Conservation (phyloP, 2,797 vertebrate genomes). For the Nyctalus aviator region DNA sequence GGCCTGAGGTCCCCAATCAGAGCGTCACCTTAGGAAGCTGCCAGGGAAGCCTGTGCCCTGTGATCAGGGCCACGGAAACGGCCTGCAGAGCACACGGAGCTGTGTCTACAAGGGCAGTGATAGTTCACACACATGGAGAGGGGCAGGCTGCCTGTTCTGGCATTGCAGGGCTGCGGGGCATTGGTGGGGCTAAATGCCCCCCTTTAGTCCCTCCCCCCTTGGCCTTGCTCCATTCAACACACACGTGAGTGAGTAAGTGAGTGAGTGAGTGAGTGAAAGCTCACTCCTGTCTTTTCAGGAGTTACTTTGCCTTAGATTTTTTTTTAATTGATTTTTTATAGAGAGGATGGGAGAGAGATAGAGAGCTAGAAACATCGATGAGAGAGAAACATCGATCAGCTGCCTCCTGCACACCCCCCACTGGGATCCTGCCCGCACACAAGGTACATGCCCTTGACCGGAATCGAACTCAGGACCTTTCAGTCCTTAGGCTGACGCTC, state of each 20-base stretch:
- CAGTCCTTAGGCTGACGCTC: too few relatives aligned
- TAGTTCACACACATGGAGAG: neutral
- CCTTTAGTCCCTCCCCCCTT: neutral
- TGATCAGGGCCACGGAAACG: rapidly evolving
- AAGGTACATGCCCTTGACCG: too few relatives aligned
- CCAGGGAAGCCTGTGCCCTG: neutral
- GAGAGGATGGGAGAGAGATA: too few relatives aligned
- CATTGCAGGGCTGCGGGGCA: neutral
- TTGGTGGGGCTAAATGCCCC: too few relatives aligned
- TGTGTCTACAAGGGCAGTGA: neutral
- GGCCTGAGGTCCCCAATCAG: neutral
- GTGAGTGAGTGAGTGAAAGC: neutral
- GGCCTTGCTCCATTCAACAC: neutral
- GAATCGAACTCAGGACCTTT: too few relatives aligned
- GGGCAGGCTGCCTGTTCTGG: neutral
- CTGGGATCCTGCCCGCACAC: too few relatives aligned
- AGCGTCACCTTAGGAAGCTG: neutral
- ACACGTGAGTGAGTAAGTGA: neutral
- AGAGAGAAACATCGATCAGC: too few relatives aligned
- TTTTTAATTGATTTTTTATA: neutral
- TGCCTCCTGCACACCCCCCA: too few relatives aligned
- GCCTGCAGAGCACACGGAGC: neutral
- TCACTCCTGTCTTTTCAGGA: conserved; percentile 38
- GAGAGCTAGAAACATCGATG: too few relatives aligned
- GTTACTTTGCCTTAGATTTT: conserved; percentile 28